Evolutionary conservation across 1,140 invertebrate species (phyloP), one percentile per base, ranked within the genome.

Genomic region (Lepidurus packardi): DNA sequence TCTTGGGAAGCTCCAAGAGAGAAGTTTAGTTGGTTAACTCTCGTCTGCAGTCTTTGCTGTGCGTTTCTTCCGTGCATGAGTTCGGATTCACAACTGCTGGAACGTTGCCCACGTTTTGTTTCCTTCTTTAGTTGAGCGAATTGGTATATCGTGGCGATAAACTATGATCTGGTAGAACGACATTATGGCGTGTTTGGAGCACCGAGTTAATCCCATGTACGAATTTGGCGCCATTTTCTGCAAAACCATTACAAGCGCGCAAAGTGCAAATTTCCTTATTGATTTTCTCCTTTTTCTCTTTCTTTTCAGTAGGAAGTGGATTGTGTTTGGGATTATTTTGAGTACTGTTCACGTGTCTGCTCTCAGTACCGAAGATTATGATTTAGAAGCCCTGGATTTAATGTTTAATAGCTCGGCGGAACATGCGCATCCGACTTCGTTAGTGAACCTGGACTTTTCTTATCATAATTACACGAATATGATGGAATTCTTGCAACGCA

Each of bases 401-500:
- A 16, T 16, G 10, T 65, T 65, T 13, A 65, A 65, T n/a, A 65
- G 53, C 13, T n/a, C 8, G 6, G 53, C 53, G 21, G 21, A 65
- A 13, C 21, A 65, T 16, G 13, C 53, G 6, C 53, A 65, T 16
- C 53, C 53, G 53, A 65, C 53, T 65, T 65, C 53, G 13, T 16
- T 65, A 65, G 53, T 65, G 9, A 13, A 65, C 10, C 78, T 83
- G 65, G 83, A 83, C 44, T 88, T 88, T 74, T 81, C 82, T 6
- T 88, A 90, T 81, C 88, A 89, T 81, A 82, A 86, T 79, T 85
- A 87, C 78, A 81, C 84, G 0, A 83, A 83, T 2, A 83, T 90
- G 84, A 86, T 85, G 1, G 77, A 80, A 1, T 84, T 87, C 74
- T 77, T 90, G 47, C 81, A 83, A 1, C 80, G 83, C 16, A 81